Base-by-base conservation (phyloP, 2,888 invertebrate species). In the Pachymerium ferrugineum region DNA sequence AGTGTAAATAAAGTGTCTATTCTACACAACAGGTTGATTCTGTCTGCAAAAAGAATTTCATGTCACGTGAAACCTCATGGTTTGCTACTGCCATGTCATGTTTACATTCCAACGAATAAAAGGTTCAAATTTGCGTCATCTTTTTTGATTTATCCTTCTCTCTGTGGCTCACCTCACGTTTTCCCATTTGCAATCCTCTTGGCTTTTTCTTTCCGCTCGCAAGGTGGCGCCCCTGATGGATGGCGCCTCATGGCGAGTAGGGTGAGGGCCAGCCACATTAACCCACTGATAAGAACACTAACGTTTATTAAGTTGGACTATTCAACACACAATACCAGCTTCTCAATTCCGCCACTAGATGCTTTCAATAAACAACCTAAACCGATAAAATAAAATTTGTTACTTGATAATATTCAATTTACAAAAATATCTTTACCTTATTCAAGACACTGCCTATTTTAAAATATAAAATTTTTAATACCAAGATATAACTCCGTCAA, bases 201-300 rank as follows among this genome's bases (percentile, higher is more conserved):
- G 47, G 47, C 4, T 47, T 47, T 47, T 47, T 47, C 47, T 16
- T 47, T 47, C n/a, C 47, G 47, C 47, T 47, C 47, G 47, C 47
- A 47, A 47, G 47, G 47, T 47, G 47, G 47, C 47, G 47, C 47
- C 47, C 19, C 47, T 47, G 47, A 47, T 47, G 47, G 47, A 47
- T 47, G 47, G 47, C 47, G 47, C 47, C 47, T 47, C 47, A 47
- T 47, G 47, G 47, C 47, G 47, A 47, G 47, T 47, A 47, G 47
- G 47, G 47, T 47, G 47, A 47, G 47, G 47, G 47, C 47, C 47
- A 47, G 47, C 47, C 47, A 47, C 47, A 47, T 47, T 47, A 47
- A 47, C 47, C 47, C 8, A 47, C 47, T 47, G 47, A 47, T 47
- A 47, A 47, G 47, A 47, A 47, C 47, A 47, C 47, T 47, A 47